A percentile compares a stretch with the other conserved stretches of the same genome.
Evolutionary conservation across 2,888 invertebrate species (phyloP).

Genomic region (Agelastica alni): DNA sequence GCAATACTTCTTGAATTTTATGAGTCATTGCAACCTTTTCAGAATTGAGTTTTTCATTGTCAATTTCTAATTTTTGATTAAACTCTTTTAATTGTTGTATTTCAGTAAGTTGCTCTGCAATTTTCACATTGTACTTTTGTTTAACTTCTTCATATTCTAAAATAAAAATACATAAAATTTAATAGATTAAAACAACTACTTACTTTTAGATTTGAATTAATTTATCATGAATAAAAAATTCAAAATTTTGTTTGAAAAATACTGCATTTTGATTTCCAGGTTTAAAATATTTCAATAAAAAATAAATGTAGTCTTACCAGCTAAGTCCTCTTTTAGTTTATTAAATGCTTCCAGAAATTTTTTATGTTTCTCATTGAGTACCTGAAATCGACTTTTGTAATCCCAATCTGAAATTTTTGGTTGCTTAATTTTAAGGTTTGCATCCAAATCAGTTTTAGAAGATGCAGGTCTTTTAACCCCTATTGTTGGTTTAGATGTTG

Average conservation of each 20-base stretch:
- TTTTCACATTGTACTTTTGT: neutral
- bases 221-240: too few relatives aligned
- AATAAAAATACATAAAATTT: neutral
- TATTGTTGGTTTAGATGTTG: too few relatives aligned
- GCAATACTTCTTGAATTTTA: slow-evolving; percentile 36
- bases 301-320: slow-evolving; percentile 6
- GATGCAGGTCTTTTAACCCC: too few relatives aligned
- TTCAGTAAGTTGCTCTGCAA: neutral
- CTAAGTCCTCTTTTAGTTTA: slow-evolving; percentile 11
- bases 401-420: slow-evolving; percentile 44
- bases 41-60: slow-evolving; percentile 8
- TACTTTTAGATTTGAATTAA: too few relatives aligned
- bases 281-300: neutral
- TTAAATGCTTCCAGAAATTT: slow-evolving; percentile 59
- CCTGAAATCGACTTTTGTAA: slow-evolving; percentile 64
- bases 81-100: neutral
- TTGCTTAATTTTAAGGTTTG: slow-evolving; percentile 35
- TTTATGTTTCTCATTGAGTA: slow-evolving; percentile 65
- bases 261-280: neutral
- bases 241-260: too few relatives aligned
- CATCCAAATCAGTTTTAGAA: too few relatives aligned
- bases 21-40: slow-evolving; percentile 31
- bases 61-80: neutral
- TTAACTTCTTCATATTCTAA: neutral
- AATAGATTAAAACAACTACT: too few relatives aligned